Conservation (phyloP, 1,140 invertebrate genomes). For the Colletes gigas region DNA sequence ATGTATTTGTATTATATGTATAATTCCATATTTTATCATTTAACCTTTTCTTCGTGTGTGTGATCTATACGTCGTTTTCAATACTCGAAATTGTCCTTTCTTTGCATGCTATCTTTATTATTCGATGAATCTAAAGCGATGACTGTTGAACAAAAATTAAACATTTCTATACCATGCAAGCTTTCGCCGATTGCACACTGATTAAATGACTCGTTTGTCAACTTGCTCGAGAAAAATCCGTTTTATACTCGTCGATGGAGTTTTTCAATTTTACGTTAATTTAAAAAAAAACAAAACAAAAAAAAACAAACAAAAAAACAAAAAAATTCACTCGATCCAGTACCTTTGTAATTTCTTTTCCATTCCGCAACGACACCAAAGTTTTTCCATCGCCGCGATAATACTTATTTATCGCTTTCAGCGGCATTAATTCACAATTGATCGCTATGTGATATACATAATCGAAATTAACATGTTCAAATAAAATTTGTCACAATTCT, state of each 20-base stretch:
- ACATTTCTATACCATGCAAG: background rate
- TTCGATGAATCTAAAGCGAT: background rate
- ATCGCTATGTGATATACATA: background rate
- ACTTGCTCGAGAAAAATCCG: constrained; percentile 9
- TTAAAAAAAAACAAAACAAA: no score
- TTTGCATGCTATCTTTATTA: background rate
- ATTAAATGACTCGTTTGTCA: constrained; percentile 7
- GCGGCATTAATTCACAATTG: background rate
- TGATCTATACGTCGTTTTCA: background rate
- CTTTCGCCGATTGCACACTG: background rate
- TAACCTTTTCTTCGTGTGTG: background rate
- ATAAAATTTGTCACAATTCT: background rate
- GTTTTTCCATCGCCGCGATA: background rate
- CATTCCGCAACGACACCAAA: background rate
- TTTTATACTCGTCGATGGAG: background rate
- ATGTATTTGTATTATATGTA: constrained; percentile 46
- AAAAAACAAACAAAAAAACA: background rate
- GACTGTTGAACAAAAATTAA: background rate
- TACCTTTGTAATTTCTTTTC: background rate
- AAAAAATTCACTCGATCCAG: background rate
- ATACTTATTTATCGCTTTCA: background rate
- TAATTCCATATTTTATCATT: constrained; percentile 41
- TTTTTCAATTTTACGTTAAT: background rate
- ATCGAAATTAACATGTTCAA: background rate
- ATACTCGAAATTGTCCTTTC: background rate